Evolutionary conservation across 2,888 invertebrate genomes (phyloP), one percentile per base, ranked within the genome.

Genomic region (Ormyrus rosae): DNA sequence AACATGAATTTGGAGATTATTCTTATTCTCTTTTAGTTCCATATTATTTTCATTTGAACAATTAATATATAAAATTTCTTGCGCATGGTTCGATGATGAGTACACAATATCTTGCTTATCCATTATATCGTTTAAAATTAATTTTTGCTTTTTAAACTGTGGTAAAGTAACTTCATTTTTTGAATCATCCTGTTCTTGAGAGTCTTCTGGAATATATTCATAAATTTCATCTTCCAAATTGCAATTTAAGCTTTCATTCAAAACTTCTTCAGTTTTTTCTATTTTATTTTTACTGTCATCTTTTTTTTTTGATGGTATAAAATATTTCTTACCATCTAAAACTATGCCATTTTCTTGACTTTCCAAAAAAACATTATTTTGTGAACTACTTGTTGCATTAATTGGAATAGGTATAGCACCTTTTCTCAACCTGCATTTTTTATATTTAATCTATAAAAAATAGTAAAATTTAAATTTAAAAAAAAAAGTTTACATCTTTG

Each of bases 361-460:
- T 51, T 73, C 56, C 13, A 10, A 50, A 65, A 58, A 56, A 60
- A 45, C 55, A 61, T 60, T 13, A 50, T 11, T 51, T 9, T 45
- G 9, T 65, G 60, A 0, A 61, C 83, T 73, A 46, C 81, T 82
- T 4, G 71, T 51, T n/a, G 82, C 82, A 34, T 80, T 78, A 55
- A 76, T 79, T 45, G 81, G 80, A 64, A 78, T 83, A 7, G 89
- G 89, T 9, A 89, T 85, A 13, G 89, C 89, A 7, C 89, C 89
- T 45, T 85, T 87, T 68, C 88, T 83, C 55, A 89, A 83, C 67
- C 89, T 85, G 73, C 88, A 89, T 83, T 89, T 89, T 82, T 89
- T 89, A 69, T 89, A 89, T 77, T 89, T 88, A 58, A 89, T 76
- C 76, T 80, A 77, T 61, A 81, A 76, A 63, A 60, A 60, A 75